Evolutionary conservation across 1,140 invertebrate genomes (phyloP), one percentile per base, ranked within the genome.

Genomic region (Cyphomyrmex costatus): DNA sequence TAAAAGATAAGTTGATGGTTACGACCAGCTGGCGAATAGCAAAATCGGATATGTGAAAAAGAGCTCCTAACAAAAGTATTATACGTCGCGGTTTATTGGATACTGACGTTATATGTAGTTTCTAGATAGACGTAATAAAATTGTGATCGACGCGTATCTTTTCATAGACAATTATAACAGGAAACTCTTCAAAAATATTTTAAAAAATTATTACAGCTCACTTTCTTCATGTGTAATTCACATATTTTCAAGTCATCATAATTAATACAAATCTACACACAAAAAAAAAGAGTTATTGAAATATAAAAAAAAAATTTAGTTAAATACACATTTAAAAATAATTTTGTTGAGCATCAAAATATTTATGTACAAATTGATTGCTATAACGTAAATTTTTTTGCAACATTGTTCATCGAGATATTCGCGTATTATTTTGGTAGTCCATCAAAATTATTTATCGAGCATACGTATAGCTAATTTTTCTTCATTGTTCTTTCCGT

Each of bases 1-100:
- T 83, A 83, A 83, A n/a, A 83, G 68, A 14, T 56, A 56, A 83
- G 68, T 49, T 74, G 68, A 60, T 46, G 53, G 42, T 73, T 73
- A 60, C 36, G 51, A 60, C 53, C 27, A 24, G 33, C 19, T 27
- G 53, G 53, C 68, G 68, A 83, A 60, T 60, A 46, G 19, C 53
- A 24, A n/a, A 33, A 73, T 60, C 30, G 10, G n/a, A 46, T 14
- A 8, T 60, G n/a, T 51, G 61, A 53, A 7, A 60, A 60, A 33
- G 68, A 53, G 53, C 42, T 24, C 19, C 19, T 33, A 49, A 74
- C 42, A 73, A 1, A 33, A 60, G 24, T 21, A 46, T 74, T 49
- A 82, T n/a, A 21, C n/a, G 24, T 73, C 19, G 21, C 46, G 14
- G 53, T 73, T 74, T 83, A 83, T 83, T 36, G 36, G 19, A 0